phyloP scores from a whole-genome alignment of 2,797 vertebrate species.

The Chaetophractus vellerosus region DNA sequence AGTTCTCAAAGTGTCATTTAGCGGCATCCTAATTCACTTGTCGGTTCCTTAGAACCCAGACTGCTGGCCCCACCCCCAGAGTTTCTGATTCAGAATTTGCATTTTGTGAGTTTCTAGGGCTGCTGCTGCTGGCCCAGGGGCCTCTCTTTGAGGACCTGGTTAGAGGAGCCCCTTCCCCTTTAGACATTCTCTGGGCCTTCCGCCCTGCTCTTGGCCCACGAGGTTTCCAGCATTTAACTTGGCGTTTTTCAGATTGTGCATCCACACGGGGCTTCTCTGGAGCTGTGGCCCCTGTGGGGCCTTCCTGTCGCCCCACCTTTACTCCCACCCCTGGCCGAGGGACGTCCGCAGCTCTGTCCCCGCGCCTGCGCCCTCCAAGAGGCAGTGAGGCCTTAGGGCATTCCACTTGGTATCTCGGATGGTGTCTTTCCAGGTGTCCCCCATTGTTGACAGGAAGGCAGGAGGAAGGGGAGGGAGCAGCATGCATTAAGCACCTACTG shows the following conservation, averaged over 20 bases:
- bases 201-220: background rate
- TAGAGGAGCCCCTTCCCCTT: background rate
- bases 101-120: background rate
- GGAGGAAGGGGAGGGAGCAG: background rate
- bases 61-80: accelerated
- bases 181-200: background rate
- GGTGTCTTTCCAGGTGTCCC: background rate
- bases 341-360: background rate
- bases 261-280: background rate
- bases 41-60: background rate
- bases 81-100: background rate
- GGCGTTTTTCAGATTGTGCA: background rate
- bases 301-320: background rate
- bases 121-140: background rate
- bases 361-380: background rate
- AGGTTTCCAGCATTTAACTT: background rate
- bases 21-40: accelerated
- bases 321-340: no score
- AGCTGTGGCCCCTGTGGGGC: background rate
- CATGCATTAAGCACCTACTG: background rate
- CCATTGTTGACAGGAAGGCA: background rate
- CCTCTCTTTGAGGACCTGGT: background rate
- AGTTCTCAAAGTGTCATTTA: background rate
- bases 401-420: no score
- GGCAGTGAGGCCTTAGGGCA: background rate